A percentile compares a stretch with the other conserved stretches of the same genome.
Conservation (phyloP, 2,888 invertebrate species). For the Carterocephalus palaemon region DNA sequence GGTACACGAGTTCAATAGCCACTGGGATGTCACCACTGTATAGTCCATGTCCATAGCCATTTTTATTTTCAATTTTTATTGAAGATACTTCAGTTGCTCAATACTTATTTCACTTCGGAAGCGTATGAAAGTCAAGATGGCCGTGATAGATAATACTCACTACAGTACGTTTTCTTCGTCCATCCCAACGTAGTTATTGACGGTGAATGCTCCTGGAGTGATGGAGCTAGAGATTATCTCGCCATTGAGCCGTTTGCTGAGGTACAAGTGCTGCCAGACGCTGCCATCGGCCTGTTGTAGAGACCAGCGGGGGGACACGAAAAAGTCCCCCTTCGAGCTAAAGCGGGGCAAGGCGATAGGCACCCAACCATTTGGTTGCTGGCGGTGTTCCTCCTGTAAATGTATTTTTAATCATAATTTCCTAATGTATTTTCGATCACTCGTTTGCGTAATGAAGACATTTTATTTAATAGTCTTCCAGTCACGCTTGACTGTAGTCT, state of each 20-base stretch:
- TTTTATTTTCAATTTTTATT: too few species aligned
- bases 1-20: too few species aligned
- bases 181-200: conserved; percentile 78
- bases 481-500: too few species aligned
- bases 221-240: conserved; percentile 56
- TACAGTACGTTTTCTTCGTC: conserved; percentile 55
- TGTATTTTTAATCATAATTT: background rate
- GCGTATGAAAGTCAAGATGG: background rate
- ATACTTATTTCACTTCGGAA: too few species aligned
- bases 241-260: conserved; percentile 53
- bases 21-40: too few species aligned
- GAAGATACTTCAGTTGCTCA: too few species aligned
- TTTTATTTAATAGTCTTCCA: too few species aligned
- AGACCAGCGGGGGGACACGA: conserved; percentile 66
- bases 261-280: conserved; percentile 72
- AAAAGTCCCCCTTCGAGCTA: conserved; percentile 62
- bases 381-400: conserved; percentile 65
- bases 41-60: too few species aligned
- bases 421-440: background rate
- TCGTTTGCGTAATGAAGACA: too few species aligned
- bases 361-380: conserved; percentile 85
- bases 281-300: conserved; percentile 56
- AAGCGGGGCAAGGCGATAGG: conserved; percentile 79
- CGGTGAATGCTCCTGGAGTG: conserved; percentile 80
- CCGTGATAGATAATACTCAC: conserved; percentile 46